Base-by-base conservation (phyloP, 2,113 vertebrate genomes). In the Hucho hucho region DNA sequence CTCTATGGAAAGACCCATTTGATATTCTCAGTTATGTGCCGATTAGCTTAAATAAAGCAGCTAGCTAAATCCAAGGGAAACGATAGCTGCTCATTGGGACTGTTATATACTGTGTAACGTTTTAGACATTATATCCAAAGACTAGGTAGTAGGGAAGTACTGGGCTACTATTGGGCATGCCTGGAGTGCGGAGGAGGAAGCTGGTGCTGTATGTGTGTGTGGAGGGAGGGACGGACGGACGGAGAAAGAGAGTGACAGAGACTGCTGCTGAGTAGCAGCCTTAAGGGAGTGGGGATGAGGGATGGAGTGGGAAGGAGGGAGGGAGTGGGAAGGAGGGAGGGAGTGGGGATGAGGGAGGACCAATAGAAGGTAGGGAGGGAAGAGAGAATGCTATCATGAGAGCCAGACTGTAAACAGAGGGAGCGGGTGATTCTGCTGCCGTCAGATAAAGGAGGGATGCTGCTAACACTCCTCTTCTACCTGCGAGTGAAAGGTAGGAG, bases 401-500 rank as follows among this genome's bases (percentile, higher is more conserved):
- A 47, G 12, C 28, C 46, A 64, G 65, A 71, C 83, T 72, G 74
- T 65, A 46, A 72, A 65, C 20, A 78, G 61, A 77, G 68, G 29
- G 71, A 70, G 28, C 12, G 67, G 29, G 65, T 67, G 63, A 65
- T 49, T 75, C 70, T 69, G 72, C 13, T 64, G 26, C 32, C 32
- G n/a, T 12, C 18, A 46, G 65, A 29, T 24, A 24, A 43, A 53
- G 66, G 68, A 87, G 89, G 76, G 87, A 93, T 93, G 92, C 89
- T 93, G 75, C 86, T 93, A 78, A 91, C 90, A 29, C 84, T 93
- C 79, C 89, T 93, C 22, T 83, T 92, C 85, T 93, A 86, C 86
- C 83, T 93, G 68, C 87, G 90, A 74, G 75, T 93, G 56, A 93
- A 93, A 93, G 92, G 92, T 93, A 92, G 73, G 88, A 28, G 22